Evolutionary conservation across 2,888 invertebrate species (phyloP), one percentile per base, ranked within the genome.

Genomic region (Tiliacea aurago): DNA sequence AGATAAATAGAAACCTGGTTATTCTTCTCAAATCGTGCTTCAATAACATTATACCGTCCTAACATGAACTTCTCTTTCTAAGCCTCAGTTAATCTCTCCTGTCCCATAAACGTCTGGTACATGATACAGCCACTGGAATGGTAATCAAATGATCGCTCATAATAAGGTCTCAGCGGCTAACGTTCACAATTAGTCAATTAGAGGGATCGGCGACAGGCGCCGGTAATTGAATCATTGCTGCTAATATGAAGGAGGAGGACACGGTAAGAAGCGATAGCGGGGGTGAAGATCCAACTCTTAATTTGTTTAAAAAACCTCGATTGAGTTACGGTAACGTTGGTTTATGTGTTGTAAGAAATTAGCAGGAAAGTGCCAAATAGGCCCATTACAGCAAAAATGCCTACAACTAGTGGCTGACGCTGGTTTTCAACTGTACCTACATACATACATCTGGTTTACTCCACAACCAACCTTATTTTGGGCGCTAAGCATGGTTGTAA

Each of bases 141-240:
- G 13, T 61, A 53, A n/a, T 37, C 33, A 33, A 66, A 51, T 68
- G 66, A 78, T 58, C 59, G 62, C 47, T 55, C 45, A 73, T 77
- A 65, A 78, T 83, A 78, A 59, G 58, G 58, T 69, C 68, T 58
- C 28, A 53, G 43, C 62, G 23, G 41, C 66, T 73, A 78, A 82
- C 68, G 47, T n/a, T 37, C 41, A 43, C 83, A 83, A 83, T 83
- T 83, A 83, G 56, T 78, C 63, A 72, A 85, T 82, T 82, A 85
- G 66, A 61, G 58, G 56, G 68, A 49, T 56, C 70, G 71, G 51
- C 47, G 64, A 70, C 81, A 70, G 64, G 49, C 61, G 33, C 11
- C 59, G 55, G 55, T 72, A 81, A 82, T 82, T 84, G 64, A 81
- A 84, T 82, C 72, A 82, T 64, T 70, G 82, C 45, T 61, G 45